Evolutionary conservation across 2,113 vertebrate species (phyloP).

Genomic region (Sminthopsis crassicaudata): DNA sequence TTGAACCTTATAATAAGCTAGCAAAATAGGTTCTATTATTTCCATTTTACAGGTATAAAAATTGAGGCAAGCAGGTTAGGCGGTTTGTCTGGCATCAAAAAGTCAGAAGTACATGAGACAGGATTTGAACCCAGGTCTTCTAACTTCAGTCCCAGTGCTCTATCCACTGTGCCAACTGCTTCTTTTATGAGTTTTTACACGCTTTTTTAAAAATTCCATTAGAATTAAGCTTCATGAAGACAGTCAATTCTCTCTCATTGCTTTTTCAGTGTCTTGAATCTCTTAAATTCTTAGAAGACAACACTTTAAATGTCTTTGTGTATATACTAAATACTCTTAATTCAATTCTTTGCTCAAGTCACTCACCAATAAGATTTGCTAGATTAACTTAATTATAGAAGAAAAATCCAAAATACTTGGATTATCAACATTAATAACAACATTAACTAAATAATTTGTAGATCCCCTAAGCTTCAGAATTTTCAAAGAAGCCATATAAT

Average conservation of each 20-base stretch:
- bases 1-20: neutral
- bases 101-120: neutral
- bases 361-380: constrained; percentile 24
- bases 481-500: constrained; percentile 18
- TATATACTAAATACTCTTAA: constrained; percentile 25
- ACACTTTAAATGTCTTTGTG: neutral
- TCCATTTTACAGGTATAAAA: neutral
- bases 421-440: constrained; percentile 14
- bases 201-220: neutral
- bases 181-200: neutral
- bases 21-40: neutral
- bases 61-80: neutral
- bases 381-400: constrained; percentile 18
- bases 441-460: neutral
- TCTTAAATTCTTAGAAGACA: neutral
- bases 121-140: neutral
- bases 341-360: constrained; percentile 22
- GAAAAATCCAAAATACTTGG: constrained; percentile 7
- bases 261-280: neutral
- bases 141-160: neutral
- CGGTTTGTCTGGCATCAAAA: neutral
- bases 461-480: constrained; percentile 1
- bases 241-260: neutral
- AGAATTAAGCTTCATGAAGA: neutral
- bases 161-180: neutral